Conservation (phyloP, 2,113 vertebrate genomes). For the Lampris megalopsis region DNA sequence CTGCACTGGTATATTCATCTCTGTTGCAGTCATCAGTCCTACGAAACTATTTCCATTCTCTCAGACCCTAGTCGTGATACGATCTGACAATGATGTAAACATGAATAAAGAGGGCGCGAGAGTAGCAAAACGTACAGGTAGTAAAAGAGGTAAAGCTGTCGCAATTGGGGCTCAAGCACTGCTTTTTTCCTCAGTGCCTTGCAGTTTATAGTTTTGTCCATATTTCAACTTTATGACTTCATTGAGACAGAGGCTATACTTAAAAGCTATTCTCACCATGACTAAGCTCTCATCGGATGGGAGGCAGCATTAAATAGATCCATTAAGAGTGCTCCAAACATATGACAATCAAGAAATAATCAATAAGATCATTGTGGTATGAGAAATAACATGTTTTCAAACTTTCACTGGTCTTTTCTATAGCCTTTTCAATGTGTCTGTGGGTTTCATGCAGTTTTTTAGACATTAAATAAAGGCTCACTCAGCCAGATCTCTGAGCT, state of each 20-base stretch:
- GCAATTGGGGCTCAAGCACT: neutral
- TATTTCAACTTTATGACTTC: slow-evolving; percentile 5
- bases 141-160: neutral
- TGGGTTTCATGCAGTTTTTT: slow-evolving; percentile 18
- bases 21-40: slow-evolving; percentile 4
- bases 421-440: neutral
- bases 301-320: slow-evolving; percentile 13
- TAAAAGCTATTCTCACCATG: slow-evolving; percentile 42
- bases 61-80: neutral
- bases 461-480: slow-evolving; percentile 20
- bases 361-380: slow-evolving; percentile 28
- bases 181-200: neutral
- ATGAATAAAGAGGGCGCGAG: neutral
- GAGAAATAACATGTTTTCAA: neutral
- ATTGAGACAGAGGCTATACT: slow-evolving; percentile 30
- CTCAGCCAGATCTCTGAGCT: slow-evolving; percentile 27
- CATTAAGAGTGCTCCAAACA: slow-evolving; percentile 59
- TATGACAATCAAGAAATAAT: slow-evolving; percentile 42
- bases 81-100: neutral
- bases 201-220: slow-evolving; percentile 1
- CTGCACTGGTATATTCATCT: slow-evolving; percentile 10
- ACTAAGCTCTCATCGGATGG: slow-evolving; percentile 29
- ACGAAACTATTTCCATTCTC: slow-evolving; percentile 26
- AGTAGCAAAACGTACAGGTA: neutral
- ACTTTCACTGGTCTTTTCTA: neutral